phyloP scores from a whole-genome alignment of 2,797 vertebrate genomes.

The Pseudocheirus occidentalis region DNA sequence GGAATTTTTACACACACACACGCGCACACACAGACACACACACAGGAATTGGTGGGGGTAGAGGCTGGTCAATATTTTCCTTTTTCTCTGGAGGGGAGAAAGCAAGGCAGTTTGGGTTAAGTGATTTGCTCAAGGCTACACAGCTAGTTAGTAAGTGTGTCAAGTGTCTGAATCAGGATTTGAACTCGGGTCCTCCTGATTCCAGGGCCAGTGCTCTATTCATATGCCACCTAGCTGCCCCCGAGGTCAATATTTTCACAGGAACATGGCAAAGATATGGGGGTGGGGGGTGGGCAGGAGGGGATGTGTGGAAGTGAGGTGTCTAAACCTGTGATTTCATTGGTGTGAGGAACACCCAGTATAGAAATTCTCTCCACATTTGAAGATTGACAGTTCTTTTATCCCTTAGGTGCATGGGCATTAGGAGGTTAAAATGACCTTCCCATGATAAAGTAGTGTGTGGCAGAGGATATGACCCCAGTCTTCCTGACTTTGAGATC shows the following conservation, averaged over 20 bases:
- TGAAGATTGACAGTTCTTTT: background rate
- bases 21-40: background rate
- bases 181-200: too few relatives aligned
- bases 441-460: background rate
- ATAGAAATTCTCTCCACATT: background rate
- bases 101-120: too few relatives aligned
- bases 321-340: background rate
- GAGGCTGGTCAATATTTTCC: background rate
- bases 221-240: too few relatives aligned
- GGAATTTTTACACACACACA: background rate
- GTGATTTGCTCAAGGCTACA: too few relatives aligned
- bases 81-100: too few relatives aligned
- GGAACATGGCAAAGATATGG: background rate
- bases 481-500: background rate
- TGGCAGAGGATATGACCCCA: background rate
- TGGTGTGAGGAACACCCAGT: background rate
- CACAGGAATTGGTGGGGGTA: background rate
- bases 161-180: too few relatives aligned
- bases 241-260: background rate
- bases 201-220: too few relatives aligned
- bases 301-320: background rate
- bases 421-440: background rate
- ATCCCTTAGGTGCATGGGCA: background rate
- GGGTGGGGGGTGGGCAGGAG: too few relatives aligned
- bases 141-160: too few relatives aligned